Conservation (phyloP, 2,797 vertebrate genomes). For the Hydrocynus forskahlii region DNA sequence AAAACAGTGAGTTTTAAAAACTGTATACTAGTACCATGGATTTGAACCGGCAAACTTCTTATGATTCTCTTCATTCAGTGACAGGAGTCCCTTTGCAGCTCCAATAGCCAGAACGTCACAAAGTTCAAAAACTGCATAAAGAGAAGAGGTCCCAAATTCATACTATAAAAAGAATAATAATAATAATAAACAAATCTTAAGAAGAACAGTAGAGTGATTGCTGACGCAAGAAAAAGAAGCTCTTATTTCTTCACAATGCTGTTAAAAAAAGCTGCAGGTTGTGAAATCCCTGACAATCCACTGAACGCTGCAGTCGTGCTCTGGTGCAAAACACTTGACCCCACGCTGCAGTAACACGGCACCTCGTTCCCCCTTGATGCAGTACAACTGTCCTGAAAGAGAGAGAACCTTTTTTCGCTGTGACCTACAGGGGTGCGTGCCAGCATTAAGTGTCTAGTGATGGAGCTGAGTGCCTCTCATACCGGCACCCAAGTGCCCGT, state of each 20-base stretch:
- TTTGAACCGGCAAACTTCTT: no score
- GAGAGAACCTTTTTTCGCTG: not conserved
- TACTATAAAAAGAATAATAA: no score
- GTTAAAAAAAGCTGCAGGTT: not conserved
- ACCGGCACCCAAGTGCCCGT: constrained; percentile 25
- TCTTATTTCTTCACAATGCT: not conserved
- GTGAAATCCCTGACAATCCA: not conserved
- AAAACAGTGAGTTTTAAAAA: no score
- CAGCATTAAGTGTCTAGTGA: constrained; percentile 43
- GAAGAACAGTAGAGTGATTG: no score
- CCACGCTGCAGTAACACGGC: constrained; percentile 12
- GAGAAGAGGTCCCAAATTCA: no score
- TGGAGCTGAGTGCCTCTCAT: constrained; percentile 41
- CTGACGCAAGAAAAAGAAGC: not conserved
- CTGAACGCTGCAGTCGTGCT: not conserved
- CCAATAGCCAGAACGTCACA: no score
- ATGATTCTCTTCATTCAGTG: no score
- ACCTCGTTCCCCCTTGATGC: not conserved
- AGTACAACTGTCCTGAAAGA: constrained; percentile 16
- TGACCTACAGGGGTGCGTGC: constrained; percentile 32
- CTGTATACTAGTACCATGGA: no score
- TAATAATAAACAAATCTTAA: no score
- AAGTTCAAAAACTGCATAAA: no score
- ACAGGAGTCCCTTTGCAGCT: no score
- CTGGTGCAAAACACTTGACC: constrained; percentile 29